Evolutionary conservation across 2,888 invertebrate species (phyloP), one percentile per base, ranked within the genome.

Genomic region (Caenorhabditis sp.): DNA sequence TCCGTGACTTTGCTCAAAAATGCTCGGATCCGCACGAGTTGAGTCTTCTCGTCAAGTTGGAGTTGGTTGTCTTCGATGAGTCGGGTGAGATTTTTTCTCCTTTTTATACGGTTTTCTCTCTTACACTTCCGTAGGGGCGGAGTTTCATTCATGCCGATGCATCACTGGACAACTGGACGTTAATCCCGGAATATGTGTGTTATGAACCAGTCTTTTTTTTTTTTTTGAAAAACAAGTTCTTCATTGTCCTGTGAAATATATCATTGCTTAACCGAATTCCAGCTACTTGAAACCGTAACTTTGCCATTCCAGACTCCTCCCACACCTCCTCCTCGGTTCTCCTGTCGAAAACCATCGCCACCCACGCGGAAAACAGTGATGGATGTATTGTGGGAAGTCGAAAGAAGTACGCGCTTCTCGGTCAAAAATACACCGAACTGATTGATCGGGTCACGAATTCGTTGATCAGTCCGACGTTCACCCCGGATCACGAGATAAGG

Each of bases 21-120:
- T 82, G 82, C 58, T 73, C 82, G 38, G 79, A 82, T 58, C 82
- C 82, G 1, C 74, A 82, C 16, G 82, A 82, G 47, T 38, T 82
- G 35, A 69, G 61, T 47, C 24, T 74, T 7, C 54, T 82, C 4
- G 56, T 63, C 22, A 82, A 82, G 31, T 26, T 82, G 47, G 77
- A 77, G 12, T 19, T 82, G 26, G 41, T 82, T 10, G 69, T 77
- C 22, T 82, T 82, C 19, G 79, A 82, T 38, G 81, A 76, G 16
- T 54, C 61, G 2, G 59, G 75, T 75, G 22, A 49, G 51, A 19
- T 10, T 22, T 24, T n/a, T n/a, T n/a, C n/a, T n/a, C n/a, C n/a
- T n/a, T n/a, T n/a, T n/a, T n/a, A n/a, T n/a, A n/a, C n/a, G n/a
- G n/a, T n/a, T n/a, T n/a, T n/a, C n/a, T n/a, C n/a, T n/a, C n/a